Conservation (phyloP, 1,140 invertebrate genomes). For the Coelopa frigida region DNA sequence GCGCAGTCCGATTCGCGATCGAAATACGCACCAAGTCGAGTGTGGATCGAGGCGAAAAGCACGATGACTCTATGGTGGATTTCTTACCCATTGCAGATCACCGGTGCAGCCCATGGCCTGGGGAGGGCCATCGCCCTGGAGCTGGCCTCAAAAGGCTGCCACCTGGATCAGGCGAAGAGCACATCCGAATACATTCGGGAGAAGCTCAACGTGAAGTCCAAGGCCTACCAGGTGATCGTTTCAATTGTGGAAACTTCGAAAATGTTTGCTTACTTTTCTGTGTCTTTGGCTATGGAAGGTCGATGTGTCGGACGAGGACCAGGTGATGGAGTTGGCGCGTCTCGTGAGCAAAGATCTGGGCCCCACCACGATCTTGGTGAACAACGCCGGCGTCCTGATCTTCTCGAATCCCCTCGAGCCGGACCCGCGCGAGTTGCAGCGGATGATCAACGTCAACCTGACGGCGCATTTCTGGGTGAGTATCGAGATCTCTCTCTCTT, state of each 20-base stretch:
- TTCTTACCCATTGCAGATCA: slow-evolving; percentile 5
- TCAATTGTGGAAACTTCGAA: background rate
- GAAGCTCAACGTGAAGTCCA: background rate
- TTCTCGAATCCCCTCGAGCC: slow-evolving; percentile 2
- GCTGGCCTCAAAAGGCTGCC: slow-evolving; percentile 9
- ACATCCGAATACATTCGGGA: background rate
- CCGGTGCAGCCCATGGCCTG: slow-evolving; percentile 12
- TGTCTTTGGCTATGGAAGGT: background rate
- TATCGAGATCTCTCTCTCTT: no score
- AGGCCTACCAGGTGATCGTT: background rate
- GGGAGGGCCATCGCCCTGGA: slow-evolving; percentile 7
- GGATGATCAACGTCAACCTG: slow-evolving; percentile 14
- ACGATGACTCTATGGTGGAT: no score
- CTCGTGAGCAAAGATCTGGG: slow-evolving; percentile 14
- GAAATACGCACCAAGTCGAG: no score
- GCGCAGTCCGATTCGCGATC: no score
- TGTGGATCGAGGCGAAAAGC: no score
- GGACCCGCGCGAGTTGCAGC: slow-evolving; percentile 1
- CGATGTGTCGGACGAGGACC: background rate
- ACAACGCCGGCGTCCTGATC: slow-evolving; percentile 17
- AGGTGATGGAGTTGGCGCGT: background rate
- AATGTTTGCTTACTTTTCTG: background rate
- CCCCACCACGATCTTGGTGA: slow-evolving; percentile 14
- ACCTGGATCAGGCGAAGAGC: background rate
- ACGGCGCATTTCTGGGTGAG: slow-evolving; percentile 13